Percentiles rank a stretch among this genome's conserved stretches.
Evolutionary conservation across 1,140 invertebrate species (phyloP).

Genomic region (Eupristina koningsbergeri): DNA sequence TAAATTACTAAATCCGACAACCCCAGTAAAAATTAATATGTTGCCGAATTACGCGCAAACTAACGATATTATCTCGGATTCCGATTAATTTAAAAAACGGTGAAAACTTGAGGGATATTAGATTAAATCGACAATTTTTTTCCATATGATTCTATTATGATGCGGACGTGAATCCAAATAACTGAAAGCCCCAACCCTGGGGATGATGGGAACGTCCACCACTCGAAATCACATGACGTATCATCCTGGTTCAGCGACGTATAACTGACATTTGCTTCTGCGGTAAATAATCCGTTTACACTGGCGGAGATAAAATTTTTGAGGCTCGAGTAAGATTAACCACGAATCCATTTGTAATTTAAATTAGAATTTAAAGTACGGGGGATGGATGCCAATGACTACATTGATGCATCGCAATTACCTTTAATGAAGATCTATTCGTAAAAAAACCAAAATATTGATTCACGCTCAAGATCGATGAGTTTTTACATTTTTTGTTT

Average conservation of each 20-base stretch:
- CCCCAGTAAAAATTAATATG: no score
- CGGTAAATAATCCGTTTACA: slow-evolving; percentile 2
- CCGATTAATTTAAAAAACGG: no score
- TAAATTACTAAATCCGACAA: no score
- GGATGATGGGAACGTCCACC: neutral
- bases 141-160: neutral
- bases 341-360: slow-evolving; percentile 9
- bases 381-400: neutral
- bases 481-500: no score
- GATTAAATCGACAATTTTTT: neutral
- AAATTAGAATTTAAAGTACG: slow-evolving; percentile 3
- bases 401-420: no score
- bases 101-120: no score
- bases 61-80: no score
- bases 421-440: no score
- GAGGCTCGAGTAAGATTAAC: neutral
- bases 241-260: neutral
- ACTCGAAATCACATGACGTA: slow-evolving; percentile 17
- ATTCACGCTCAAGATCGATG: no score
- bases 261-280: slow-evolving; percentile 3
- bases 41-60: no score
- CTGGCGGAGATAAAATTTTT: neutral
- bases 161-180: neutral
- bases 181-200: neutral
- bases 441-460: no score